Conservation (phyloP, 2,797 vertebrate genomes). For the Spheniscus humboldti region DNA sequence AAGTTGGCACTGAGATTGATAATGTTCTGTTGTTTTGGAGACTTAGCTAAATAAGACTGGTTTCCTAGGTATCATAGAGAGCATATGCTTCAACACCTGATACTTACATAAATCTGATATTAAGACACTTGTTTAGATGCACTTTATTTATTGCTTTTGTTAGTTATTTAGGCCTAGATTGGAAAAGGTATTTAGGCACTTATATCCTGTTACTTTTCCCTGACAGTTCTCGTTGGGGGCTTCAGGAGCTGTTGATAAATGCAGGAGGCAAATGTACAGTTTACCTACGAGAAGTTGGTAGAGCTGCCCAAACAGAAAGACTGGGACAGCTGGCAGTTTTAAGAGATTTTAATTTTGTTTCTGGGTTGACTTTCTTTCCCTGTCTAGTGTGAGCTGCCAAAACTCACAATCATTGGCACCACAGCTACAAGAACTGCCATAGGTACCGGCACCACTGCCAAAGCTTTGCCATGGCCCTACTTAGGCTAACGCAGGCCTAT, state of each 20-base stretch:
- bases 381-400: neutral
- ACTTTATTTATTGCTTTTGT: neutral
- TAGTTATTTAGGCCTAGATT: neutral
- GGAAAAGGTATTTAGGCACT: neutral
- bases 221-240: neutral
- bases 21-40: neutral
- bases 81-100: neutral
- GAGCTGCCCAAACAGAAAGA: neutral
- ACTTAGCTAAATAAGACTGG: neutral
- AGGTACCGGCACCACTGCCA: neutral
- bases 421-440: neutral
- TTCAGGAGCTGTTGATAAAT: neutral
- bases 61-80: neutral
- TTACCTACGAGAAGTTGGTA: neutral
- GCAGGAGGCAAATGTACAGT: neutral
- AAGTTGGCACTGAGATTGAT: neutral
- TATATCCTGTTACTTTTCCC: neutral
- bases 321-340: neutral
- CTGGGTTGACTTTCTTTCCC: neutral
- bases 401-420: neutral
- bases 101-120: neutral
- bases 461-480: neutral
- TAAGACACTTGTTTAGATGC: neutral
- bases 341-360: neutral
- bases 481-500: neutral